These are phyloP conservation scores for Trissoscelio sp. DNA, from an alignment of 2,888 invertebrate genomes.

Conservation along the genomic window DNA sequence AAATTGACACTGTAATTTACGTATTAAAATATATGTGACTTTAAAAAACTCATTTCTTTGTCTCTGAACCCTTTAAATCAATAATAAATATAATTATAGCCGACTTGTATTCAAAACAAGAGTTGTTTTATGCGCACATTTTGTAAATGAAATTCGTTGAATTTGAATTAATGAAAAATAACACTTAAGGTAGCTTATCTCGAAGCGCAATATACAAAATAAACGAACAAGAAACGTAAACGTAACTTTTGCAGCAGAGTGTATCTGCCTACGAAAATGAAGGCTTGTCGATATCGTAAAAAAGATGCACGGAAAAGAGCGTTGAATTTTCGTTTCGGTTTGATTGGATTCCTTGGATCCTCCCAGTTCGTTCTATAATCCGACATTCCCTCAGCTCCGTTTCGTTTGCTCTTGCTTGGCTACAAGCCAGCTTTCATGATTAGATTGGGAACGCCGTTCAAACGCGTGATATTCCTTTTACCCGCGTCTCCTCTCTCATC, in stretches of 20 bases:
- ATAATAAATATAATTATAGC: too few relatives aligned
- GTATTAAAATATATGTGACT: too few relatives aligned
- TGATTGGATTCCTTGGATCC: conserved; percentile 71
- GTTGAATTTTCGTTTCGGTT: conserved; percentile 67
- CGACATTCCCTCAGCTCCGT: conserved; percentile 59
- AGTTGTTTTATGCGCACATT: too few relatives aligned
- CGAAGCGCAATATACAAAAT: neutral
- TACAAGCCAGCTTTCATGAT: conserved; percentile 76
- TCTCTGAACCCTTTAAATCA: too few relatives aligned
- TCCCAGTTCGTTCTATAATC: conserved; percentile 68
- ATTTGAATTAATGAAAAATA: too few relatives aligned
- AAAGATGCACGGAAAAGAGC: conserved; percentile 65
- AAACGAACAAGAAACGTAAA: neutral
- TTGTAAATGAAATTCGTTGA: too few relatives aligned
- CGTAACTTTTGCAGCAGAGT: conserved; percentile 39
- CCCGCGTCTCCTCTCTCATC: conserved; percentile 43
- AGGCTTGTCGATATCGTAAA: conserved; percentile 68
- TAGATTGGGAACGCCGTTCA: conserved; percentile 74
- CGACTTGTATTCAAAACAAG: too few relatives aligned
- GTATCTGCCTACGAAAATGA: conserved; percentile 59
- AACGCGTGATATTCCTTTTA: conserved; percentile 65
- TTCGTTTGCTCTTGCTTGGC: conserved; percentile 69
- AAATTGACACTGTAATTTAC: too few relatives aligned
- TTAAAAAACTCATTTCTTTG: too few relatives aligned
- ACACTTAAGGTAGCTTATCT: too few relatives aligned